phyloP scores from a whole-genome alignment of 2,888 invertebrate genomes.

The Alviniconcha strummeri region DNA sequence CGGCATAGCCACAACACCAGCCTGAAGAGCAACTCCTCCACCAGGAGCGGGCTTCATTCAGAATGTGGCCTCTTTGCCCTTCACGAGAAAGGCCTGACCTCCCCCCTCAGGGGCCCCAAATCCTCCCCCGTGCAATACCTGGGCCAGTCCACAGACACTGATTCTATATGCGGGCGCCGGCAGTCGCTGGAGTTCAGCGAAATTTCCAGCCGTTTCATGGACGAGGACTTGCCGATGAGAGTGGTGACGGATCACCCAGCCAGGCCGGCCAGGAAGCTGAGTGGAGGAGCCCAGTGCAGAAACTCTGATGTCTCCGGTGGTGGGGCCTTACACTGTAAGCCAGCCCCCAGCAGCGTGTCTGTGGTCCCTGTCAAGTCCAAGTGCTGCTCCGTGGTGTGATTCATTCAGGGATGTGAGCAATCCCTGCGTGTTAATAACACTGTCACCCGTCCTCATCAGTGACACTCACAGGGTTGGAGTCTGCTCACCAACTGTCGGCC shows the following conservation, averaged over 20 bases:
- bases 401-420: too few species aligned
- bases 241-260: slow-evolving; percentile 8
- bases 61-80: neutral
- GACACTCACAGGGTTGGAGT: too few species aligned
- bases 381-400: slow-evolving; percentile 65
- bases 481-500: too few species aligned
- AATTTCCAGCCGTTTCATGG: slow-evolving; percentile 38
- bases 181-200: slow-evolving; percentile 45
- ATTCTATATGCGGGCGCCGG: slow-evolving; percentile 19
- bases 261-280: neutral
- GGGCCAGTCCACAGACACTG: slow-evolving; percentile 34
- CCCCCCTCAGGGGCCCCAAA: neutral
- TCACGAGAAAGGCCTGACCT: neutral
- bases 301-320: neutral
- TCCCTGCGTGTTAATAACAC: too few species aligned
- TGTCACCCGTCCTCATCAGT: too few species aligned
- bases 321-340: slow-evolving; percentile 22
- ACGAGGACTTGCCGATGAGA: slow-evolving; percentile 12
- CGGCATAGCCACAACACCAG: slow-evolving; percentile 24
- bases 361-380: slow-evolving; percentile 58
- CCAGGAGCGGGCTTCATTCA: neutral
- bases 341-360: slow-evolving; percentile 14
- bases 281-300: neutral
- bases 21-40: slow-evolving; percentile 23
- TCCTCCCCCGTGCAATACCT: slow-evolving; percentile 37